These are phyloP conservation scores for Dermatemys mawii DNA, from an alignment of 2,113 vertebrate species.

Conservation along the genomic window DNA sequence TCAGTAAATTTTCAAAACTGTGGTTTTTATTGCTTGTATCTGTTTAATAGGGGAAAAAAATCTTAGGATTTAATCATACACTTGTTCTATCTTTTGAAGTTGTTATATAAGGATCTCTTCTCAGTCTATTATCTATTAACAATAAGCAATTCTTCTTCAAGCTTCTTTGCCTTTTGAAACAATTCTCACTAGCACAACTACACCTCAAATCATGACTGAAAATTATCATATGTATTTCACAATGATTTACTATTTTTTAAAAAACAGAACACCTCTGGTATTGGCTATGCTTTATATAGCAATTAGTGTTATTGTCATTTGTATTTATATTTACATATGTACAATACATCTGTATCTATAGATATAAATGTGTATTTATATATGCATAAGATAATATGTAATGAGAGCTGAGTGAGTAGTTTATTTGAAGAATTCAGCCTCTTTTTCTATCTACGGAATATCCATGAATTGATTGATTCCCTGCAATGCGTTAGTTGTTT, in stretches of 20 bases:
- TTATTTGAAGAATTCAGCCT: neutral
- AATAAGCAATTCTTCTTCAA: slow-evolving; percentile 20
- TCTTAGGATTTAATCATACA: neutral
- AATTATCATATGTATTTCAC: slow-evolving; percentile 21
- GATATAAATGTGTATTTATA: neutral
- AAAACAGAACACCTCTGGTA: neutral
- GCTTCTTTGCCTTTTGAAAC: slow-evolving; percentile 24
- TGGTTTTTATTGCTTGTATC: neutral
- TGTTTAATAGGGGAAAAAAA: slow-evolving; percentile 3
- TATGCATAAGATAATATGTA: neutral
- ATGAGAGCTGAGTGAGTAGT: neutral
- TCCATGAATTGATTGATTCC: neutral
- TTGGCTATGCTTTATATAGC: neutral
- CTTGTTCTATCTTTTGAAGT: neutral
- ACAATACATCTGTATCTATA: neutral
- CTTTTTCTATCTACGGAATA: neutral
- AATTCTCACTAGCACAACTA: slow-evolving; percentile 56
- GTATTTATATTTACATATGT: neutral
- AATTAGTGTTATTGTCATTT: neutral
- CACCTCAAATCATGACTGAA: neutral
- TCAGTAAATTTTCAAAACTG: neutral
- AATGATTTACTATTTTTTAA: slow-evolving; percentile 50
- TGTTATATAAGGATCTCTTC: neutral
- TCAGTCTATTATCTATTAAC: slow-evolving; percentile 21
- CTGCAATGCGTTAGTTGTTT: neutral